Evolutionary conservation across 2,888 invertebrate genomes (phyloP).

Genomic region (Laothoe populi): DNA sequence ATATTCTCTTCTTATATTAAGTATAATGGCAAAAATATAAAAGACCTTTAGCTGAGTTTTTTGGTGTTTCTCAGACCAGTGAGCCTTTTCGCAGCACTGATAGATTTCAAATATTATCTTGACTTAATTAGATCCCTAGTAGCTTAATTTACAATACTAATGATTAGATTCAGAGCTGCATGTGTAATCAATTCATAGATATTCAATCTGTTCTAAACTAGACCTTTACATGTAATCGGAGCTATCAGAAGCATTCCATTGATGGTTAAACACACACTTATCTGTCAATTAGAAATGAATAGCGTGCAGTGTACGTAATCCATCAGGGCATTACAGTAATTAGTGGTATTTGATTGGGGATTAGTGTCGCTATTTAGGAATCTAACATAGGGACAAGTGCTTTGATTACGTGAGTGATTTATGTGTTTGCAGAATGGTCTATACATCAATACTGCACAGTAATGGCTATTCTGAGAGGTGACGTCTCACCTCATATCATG

Average conservation of each 20-base stretch:
- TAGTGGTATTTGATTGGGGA: constrained; percentile 25
- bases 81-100: too few relatives aligned
- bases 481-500: too few relatives aligned
- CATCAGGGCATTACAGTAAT: constrained; percentile 24
- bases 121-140: too few relatives aligned
- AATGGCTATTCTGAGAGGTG: too few relatives aligned
- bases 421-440: neutral
- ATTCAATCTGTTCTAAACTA: neutral
- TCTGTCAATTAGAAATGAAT: constrained; percentile 36
- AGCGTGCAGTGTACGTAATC: constrained; percentile 28
- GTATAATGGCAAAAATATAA: too few relatives aligned
- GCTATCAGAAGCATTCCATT: constrained; percentile 10
- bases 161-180: too few relatives aligned
- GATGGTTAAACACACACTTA: constrained; percentile 27
- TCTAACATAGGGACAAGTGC: neutral
- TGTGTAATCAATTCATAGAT: neutral
- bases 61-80: too few relatives aligned
- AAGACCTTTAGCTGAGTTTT: too few relatives aligned
- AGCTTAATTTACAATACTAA: too few relatives aligned
- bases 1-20: too few relatives aligned
- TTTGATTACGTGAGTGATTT: neutral
- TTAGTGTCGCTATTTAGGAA: constrained; percentile 10
- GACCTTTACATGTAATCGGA: neutral
- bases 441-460: neutral
- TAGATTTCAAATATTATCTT: too few relatives aligned